Conservation (phyloP, 2,113 vertebrate species). For the Scytalopus superciliaris region DNA sequence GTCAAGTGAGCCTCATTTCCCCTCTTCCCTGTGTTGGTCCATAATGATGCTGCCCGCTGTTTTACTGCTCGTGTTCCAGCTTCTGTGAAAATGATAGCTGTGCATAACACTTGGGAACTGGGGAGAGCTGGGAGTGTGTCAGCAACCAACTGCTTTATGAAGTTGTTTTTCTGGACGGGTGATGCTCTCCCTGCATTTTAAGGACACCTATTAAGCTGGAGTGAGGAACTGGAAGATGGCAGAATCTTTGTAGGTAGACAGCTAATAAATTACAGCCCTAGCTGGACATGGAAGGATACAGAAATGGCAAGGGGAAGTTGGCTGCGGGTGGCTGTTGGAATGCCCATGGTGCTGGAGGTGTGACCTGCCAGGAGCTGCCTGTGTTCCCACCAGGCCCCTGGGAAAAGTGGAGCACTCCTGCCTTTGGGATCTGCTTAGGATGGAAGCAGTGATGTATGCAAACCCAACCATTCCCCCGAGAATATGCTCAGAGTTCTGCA, state of each 20-base stretch:
- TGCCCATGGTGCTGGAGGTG: not conserved
- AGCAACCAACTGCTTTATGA: not conserved
- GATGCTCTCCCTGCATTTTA: not conserved
- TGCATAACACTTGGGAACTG: not conserved
- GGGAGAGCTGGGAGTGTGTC: not conserved
- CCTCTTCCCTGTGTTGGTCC: not conserved
- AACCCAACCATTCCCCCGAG: not conserved
- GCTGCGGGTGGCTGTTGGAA: not conserved
- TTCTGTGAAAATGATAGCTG: not conserved
- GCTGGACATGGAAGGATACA: not conserved
- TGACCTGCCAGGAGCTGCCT: not conserved
- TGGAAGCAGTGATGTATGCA: not conserved
- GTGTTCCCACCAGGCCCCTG: not conserved
- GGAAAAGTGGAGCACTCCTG: not conserved
- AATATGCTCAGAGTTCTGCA: not conserved
- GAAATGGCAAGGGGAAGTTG: not conserved
- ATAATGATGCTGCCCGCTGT: not conserved
- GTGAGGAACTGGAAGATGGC: rapidly evolving
- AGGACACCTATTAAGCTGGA: not conserved
- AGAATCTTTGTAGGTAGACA: not conserved
- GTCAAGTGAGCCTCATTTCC: not conserved
- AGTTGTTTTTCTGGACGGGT: not conserved
- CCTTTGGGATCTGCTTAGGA: not conserved
- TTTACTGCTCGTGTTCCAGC: not conserved
- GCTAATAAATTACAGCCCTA: not conserved